Conservation (phyloP, 92 coral and sea anemone genomes). For the Umimayanthus kanabou region DNA sequence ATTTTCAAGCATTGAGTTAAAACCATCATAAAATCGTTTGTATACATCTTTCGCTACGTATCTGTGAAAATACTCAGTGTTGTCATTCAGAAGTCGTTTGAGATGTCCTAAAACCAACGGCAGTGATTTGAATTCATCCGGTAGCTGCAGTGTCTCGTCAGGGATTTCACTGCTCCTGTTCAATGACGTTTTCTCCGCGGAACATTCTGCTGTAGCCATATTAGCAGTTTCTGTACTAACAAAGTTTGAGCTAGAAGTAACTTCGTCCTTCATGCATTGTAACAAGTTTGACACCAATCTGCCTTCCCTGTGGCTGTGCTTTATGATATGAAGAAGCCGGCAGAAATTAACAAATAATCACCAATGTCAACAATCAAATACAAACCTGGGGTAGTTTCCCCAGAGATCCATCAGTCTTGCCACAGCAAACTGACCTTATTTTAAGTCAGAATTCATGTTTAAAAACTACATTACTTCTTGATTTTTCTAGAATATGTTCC, state of each 20-base stretch:
- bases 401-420: background rate
- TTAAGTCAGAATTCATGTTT: background rate
- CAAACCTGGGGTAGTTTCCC: background rate
- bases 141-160: conserved; percentile 22
- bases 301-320: background rate
- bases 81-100: conserved; percentile 70
- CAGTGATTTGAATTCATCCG: conserved; percentile 58
- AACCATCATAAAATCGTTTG: conserved; percentile 73
- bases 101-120: conserved; percentile 74
- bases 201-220: conserved; percentile 6
- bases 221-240: background rate
- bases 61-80: conserved; percentile 67
- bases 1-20: conserved; percentile 66
- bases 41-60: conserved; percentile 65
- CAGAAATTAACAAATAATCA: background rate
- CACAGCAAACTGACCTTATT: background rate
- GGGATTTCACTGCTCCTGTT: background rate
- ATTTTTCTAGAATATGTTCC: background rate
- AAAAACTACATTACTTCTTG: background rate
- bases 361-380: background rate
- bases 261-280: background rate
- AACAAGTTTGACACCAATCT: background rate
- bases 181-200: background rate
- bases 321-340: background rate
- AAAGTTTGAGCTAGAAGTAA: background rate